Evolutionary conservation across 2,113 vertebrate species (phyloP).

Genomic region (Actinemys pallida): DNA sequence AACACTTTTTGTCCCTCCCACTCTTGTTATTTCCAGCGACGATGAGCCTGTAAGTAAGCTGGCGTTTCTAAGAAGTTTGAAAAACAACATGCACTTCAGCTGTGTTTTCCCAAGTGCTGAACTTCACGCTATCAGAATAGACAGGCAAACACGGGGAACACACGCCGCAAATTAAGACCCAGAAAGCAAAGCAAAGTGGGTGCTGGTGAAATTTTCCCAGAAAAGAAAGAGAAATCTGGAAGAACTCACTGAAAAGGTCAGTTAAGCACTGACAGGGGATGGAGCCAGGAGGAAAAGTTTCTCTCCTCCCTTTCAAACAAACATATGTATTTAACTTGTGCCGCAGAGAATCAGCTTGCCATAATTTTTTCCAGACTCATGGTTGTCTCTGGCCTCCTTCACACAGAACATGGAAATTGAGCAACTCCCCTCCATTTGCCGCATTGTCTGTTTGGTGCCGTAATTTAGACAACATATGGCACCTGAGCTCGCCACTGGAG

Average conservation of each 20-base stretch:
- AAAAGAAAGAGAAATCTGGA: constrained; percentile 13
- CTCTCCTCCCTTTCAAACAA: background rate
- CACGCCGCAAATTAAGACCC: constrained; percentile 37
- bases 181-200: constrained; percentile 13
- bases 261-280: constrained; percentile 8
- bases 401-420: background rate
- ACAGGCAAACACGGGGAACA: background rate
- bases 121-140: constrained; percentile 16
- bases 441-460: constrained; percentile 10
- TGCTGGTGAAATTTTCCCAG: background rate
- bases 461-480: constrained; percentile 2
- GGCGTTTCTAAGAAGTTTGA: background rate
- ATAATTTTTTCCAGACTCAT: constrained; percentile 31
- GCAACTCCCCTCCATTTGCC: background rate
- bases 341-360: background rate
- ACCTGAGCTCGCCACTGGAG: constrained; percentile 40
- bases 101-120: constrained; percentile 26
- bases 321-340: background rate
- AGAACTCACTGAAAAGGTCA: constrained; percentile 49
- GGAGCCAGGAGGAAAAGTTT: constrained; percentile 32
- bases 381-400: background rate
- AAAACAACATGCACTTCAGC: constrained; percentile 20
- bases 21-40: background rate
- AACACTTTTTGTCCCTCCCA: background rate
- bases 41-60: background rate